Evolutionary conservation across 2,113 vertebrate species (phyloP).

Genomic region (Lophochroa leadbeateri): DNA sequence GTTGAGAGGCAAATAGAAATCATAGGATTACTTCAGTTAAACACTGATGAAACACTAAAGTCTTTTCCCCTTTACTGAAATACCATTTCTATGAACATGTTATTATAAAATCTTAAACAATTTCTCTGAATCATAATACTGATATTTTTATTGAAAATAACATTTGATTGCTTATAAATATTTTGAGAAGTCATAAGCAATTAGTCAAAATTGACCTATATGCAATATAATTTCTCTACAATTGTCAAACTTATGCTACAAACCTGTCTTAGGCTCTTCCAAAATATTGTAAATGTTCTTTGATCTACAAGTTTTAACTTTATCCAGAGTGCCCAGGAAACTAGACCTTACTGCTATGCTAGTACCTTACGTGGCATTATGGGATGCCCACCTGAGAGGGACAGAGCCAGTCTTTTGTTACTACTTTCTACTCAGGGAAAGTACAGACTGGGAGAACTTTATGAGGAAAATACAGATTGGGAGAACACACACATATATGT

Average conservation of each 20-base stretch:
- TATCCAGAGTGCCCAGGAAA: not conserved
- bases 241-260: not conserved
- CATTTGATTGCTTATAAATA: not conserved
- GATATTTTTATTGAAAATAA: slow-evolving; percentile 21
- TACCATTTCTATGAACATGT: not conserved
- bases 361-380: not conserved
- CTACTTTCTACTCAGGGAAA: not conserved
- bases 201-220: not conserved
- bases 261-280: not conserved
- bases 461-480: not conserved
- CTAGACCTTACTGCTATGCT: not conserved
- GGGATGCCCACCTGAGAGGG: not conserved
- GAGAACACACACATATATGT: not conserved
- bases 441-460: not conserved
- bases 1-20: slow-evolving; percentile 32
- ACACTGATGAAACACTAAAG: not conserved
- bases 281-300: not conserved
- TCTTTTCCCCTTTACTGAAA: not conserved
- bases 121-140: not conserved
- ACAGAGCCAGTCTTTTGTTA: not conserved
- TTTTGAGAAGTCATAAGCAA: not conserved
- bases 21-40: not conserved
- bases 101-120: slow-evolving; percentile 27
- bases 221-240: not conserved
- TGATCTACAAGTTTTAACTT: not conserved